These are phyloP conservation scores for Anoplophora glabripennis DNA, from an alignment of 1,140 invertebrate species.

Conservation along the genomic window DNA sequence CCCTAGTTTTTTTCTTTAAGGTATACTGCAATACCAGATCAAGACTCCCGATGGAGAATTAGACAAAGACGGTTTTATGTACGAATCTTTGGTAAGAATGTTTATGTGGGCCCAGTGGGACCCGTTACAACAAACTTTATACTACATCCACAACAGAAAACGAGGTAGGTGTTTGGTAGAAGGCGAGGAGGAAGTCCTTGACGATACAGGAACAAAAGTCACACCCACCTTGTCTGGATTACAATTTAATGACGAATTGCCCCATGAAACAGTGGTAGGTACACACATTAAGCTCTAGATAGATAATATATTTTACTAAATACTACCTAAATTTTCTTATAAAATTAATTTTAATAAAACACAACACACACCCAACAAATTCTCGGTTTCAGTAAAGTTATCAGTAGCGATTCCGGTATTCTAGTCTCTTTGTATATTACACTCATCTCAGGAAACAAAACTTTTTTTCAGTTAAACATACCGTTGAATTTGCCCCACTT, in stretches of 20 bases:
- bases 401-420: no score
- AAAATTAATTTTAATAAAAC: no score
- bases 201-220: conserved; percentile 52
- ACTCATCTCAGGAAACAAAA: not conserved
- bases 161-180: conserved; percentile 64
- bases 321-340: no score
- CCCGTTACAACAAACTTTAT: conserved; percentile 70
- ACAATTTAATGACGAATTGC: conserved; percentile 79
- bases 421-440: not conserved
- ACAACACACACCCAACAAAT: no score
- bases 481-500: conserved; percentile 75
- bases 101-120: conserved; percentile 85
- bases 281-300: no score
- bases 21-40: conserved; percentile 41
- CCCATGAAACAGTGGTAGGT: conserved; percentile 79
- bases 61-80: conserved; percentile 46
- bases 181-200: conserved; percentile 60
- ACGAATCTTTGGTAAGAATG: conserved; percentile 64
- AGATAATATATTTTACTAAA: no score
- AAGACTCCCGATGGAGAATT: conserved; percentile 36
- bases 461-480: conserved; percentile 67
- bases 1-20: conserved; percentile 21
- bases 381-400: no score
- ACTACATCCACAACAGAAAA: conserved; percentile 74
- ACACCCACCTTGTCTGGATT: conserved; percentile 73